Conservation (phyloP, 2,113 vertebrate species). For the Channa argus region DNA sequence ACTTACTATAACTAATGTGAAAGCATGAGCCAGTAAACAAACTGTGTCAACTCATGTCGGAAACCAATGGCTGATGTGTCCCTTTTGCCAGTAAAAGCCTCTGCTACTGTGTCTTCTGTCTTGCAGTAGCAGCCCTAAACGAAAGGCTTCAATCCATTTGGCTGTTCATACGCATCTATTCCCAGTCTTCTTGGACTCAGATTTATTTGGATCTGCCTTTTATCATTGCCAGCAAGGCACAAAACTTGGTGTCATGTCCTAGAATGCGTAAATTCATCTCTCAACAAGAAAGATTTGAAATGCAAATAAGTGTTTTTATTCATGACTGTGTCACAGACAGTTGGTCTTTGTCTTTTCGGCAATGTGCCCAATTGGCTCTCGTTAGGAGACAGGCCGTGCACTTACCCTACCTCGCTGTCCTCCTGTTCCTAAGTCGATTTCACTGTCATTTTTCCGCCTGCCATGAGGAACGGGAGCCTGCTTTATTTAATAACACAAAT, state of each 20-base stretch:
- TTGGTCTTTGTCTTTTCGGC: neutral
- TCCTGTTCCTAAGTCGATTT: slow-evolving; percentile 11
- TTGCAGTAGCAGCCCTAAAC: slow-evolving; percentile 13
- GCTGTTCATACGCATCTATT: slow-evolving; percentile 19
- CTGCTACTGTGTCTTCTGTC: neutral
- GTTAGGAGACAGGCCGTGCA: slow-evolving; percentile 5
- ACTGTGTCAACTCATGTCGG: slow-evolving; percentile 2
- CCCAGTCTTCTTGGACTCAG: neutral
- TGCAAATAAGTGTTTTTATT: slow-evolving; percentile 6
- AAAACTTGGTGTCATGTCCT: slow-evolving; percentile 8
- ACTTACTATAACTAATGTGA: neutral
- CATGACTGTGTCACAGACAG: neutral
- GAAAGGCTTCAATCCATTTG: slow-evolving; percentile 28
- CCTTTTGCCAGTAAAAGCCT: slow-evolving; percentile 4
- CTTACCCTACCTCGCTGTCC: slow-evolving; percentile 13
- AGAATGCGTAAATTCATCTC: slow-evolving; percentile 14
- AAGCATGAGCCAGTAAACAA: neutral
- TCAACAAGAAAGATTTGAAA: slow-evolving; percentile 18
- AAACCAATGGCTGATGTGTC: neutral
- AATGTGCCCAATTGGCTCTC: slow-evolving; percentile 2
- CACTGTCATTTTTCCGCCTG: slow-evolving; percentile 17
- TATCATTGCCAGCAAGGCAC: slow-evolving; percentile 5
- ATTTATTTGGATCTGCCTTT: slow-evolving; percentile 32
- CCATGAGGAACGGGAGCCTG: slow-evolving; percentile 31
- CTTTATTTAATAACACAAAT: slow-evolving; percentile 65